A percentile compares a stretch with the other conserved stretches of the same genome.
phyloP scores from a whole-genome alignment of 1,140 invertebrate genomes.

The Ganaspis sp. region DNA sequence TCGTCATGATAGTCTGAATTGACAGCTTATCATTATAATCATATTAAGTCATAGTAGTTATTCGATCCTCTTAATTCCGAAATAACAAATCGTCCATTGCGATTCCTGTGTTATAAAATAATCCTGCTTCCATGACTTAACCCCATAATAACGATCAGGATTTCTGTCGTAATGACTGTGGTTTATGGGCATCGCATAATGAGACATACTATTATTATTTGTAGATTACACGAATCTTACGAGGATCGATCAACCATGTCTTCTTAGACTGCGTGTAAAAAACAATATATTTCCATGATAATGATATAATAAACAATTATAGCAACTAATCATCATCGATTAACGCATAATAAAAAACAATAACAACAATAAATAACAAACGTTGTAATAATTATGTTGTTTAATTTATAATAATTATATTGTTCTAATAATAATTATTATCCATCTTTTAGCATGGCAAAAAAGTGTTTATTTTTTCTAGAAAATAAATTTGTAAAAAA shows the following conservation, averaged over 20 bases:
- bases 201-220: background rate
- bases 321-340: no score
- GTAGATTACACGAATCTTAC: background rate
- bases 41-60: constrained; percentile 5
- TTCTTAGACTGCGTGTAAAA: no score
- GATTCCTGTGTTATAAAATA: background rate
- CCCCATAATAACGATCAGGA: background rate
- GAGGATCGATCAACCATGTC: background rate
- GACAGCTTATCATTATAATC: constrained; percentile 6
- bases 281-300: no score
- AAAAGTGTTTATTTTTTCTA: no score
- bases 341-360: no score
- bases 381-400: no score
- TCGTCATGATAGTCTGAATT: background rate
- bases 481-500: no score
- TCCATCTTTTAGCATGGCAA: no score
- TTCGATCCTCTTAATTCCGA: background rate
- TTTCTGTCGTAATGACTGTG: background rate
- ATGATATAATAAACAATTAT: no score
- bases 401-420: no score
- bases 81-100: background rate
- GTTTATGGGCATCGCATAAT: background rate
- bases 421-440: no score
- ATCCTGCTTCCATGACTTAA: background rate
- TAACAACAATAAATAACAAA: no score